Evolutionary conservation across 2,113 vertebrate genomes (phyloP).

Genomic region (Muntiacus muntjak): DNA sequence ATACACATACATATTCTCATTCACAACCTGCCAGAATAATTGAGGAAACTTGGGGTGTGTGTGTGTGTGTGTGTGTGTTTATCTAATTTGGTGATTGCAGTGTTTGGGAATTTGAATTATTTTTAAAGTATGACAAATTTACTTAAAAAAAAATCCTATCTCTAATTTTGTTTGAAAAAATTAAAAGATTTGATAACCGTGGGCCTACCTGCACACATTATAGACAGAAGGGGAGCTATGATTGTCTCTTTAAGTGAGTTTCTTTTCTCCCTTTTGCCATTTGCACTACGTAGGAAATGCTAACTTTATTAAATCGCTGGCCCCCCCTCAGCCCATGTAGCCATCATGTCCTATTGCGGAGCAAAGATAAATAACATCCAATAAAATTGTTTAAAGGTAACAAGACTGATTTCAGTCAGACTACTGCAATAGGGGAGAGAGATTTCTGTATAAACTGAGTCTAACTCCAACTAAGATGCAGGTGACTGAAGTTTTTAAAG

Average conservation of each 20-base stretch:
- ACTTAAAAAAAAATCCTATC: background rate
- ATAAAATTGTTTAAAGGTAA: background rate
- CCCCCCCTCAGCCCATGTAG: background rate
- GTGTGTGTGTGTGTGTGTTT: background rate
- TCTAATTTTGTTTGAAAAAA: background rate
- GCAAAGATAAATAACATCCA: background rate
- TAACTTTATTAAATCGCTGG: background rate
- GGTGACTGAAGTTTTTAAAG: background rate
- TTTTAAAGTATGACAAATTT: background rate
- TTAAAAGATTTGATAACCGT: background rate
- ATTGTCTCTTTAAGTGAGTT: background rate
- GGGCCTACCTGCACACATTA: accelerated
- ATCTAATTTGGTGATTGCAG: background rate
- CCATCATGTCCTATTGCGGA: background rate
- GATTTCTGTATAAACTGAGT: background rate
- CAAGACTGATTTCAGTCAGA: background rate
- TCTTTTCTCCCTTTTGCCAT: background rate
- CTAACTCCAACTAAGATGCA: background rate
- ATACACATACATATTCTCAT: background rate
- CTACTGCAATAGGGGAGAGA: background rate
- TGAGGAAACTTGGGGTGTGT: background rate
- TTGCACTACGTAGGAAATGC: background rate
- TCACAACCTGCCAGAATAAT: background rate
- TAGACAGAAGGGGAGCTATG: accelerated
- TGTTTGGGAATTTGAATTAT: background rate